These are phyloP conservation scores for Echeneis naucrates DNA, from an alignment of 2,797 vertebrate genomes.

Conservation along the genomic window DNA sequence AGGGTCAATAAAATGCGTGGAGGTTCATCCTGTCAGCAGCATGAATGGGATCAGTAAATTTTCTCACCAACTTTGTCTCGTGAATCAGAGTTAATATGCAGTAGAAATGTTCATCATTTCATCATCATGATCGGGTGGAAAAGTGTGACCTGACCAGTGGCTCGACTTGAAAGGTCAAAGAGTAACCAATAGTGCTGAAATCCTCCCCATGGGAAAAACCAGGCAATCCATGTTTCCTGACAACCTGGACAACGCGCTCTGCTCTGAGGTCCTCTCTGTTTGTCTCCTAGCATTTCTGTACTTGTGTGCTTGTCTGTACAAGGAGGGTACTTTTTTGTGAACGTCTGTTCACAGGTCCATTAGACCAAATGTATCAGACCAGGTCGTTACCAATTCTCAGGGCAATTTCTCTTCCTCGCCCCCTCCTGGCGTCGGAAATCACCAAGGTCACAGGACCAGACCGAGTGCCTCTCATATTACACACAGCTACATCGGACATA, in stretches of 20 bases:
- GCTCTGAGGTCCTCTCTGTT: neutral
- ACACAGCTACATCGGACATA: conserved; percentile 26
- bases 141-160: neutral
- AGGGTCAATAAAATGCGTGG: too few species aligned
- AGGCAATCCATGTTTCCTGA: conserved; percentile 21
- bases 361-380: conserved; percentile 49
- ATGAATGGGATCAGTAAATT: neutral
- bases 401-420: conserved; percentile 50
- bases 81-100: too few species aligned
- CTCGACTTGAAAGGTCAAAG: neutral
- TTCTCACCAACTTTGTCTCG: too few species aligned
- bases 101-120: neutral
- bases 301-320: neutral
- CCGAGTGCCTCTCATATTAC: conserved; percentile 74
- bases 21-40: neutral
- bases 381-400: conserved; percentile 64
- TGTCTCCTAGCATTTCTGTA: neutral
- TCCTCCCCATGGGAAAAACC: neutral
- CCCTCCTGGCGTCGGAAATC: conserved; percentile 52
- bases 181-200: neutral
- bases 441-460: conserved; percentile 70
- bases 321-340: neutral
- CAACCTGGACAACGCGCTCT: neutral
- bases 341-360: conserved; percentile 12
- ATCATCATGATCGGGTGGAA: neutral